These are phyloP conservation scores for Campopleginae sp. DNA, from an alignment of 2,888 invertebrate genomes.

Conservation along the genomic window DNA sequence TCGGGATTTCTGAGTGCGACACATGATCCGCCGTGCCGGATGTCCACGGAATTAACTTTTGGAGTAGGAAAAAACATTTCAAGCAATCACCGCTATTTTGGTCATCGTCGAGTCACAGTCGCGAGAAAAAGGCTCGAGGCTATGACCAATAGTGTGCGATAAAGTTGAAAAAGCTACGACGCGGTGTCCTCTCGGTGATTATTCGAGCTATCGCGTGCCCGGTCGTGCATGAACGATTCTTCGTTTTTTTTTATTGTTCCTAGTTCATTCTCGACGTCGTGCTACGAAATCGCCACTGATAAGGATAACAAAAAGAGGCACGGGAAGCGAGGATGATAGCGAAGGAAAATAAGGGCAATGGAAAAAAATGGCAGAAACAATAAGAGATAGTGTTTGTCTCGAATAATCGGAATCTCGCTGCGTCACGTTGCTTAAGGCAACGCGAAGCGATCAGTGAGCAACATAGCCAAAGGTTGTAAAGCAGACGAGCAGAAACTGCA, in stretches of 20 bases:
- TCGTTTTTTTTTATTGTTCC: background rate
- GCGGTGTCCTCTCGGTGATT: slow-evolving; percentile 13
- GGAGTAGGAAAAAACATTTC: background rate
- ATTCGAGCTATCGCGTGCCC: slow-evolving; percentile 42
- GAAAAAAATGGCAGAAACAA: background rate
- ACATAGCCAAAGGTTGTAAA: slow-evolving; percentile 28
- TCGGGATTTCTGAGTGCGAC: slow-evolving; percentile 20
- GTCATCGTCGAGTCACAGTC: slow-evolving; percentile 62
- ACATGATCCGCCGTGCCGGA: slow-evolving; percentile 41
- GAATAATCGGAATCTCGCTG: slow-evolving; percentile 70
- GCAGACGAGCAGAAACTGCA: background rate
- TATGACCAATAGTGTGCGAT: background rate
- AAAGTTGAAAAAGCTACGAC: slow-evolving; percentile 30
- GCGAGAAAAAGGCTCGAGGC: slow-evolving; percentile 31
- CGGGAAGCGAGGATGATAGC: background rate
- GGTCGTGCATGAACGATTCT: slow-evolving; percentile 67
- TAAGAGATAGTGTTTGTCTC: slow-evolving; percentile 23
- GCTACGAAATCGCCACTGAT: slow-evolving; percentile 25
- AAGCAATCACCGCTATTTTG: slow-evolving; percentile 7
- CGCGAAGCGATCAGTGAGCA: slow-evolving; percentile 76
- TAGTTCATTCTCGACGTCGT: slow-evolving; percentile 31
- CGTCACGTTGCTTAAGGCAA: slow-evolving; percentile 78
- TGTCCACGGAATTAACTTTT: slow-evolving; percentile 14
- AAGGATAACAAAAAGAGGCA: slow-evolving; percentile 22
- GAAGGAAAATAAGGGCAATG: slow-evolving; percentile 51